Conservation (phyloP, 2,113 vertebrate genomes). For the Chaetops frenatus region DNA sequence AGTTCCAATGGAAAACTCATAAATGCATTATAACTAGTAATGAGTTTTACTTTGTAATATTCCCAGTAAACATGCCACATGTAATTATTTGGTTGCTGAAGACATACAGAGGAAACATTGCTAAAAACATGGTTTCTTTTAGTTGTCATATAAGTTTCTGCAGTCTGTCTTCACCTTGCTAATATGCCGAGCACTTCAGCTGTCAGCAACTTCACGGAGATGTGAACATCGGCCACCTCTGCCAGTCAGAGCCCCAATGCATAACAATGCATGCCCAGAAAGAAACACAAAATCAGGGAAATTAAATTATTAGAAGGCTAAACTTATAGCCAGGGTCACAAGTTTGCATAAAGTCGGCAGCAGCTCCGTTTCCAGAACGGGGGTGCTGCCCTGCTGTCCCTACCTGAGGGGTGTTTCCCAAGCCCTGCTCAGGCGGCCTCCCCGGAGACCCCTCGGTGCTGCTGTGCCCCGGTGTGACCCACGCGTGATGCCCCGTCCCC, state of each 20-base stretch:
- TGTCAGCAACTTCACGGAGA: background rate
- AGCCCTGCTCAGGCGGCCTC: too few species aligned
- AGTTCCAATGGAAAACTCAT: background rate
- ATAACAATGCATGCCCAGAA: background rate
- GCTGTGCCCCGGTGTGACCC: background rate
- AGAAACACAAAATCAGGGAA: background rate
- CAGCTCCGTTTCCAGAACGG: background rate
- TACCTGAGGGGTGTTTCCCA: background rate
- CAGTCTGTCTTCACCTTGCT: background rate
- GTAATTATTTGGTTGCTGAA: background rate
- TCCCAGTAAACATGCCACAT: background rate
- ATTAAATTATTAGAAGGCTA: background rate
- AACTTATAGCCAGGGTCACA: background rate
- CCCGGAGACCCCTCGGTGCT: background rate
- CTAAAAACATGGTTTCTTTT: background rate
- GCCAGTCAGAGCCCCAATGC: background rate
- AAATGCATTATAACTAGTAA: background rate
- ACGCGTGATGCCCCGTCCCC: background rate
- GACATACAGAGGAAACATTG: background rate
- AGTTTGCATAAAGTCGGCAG: background rate
- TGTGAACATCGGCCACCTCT: background rate
- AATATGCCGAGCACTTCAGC: rapidly evolving
- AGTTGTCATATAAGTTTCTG: background rate
- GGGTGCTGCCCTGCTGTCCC: background rate
- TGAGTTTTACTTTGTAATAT: background rate